Conservation (phyloP, 2,797 vertebrate species). For the Naso thynnoides region DNA sequence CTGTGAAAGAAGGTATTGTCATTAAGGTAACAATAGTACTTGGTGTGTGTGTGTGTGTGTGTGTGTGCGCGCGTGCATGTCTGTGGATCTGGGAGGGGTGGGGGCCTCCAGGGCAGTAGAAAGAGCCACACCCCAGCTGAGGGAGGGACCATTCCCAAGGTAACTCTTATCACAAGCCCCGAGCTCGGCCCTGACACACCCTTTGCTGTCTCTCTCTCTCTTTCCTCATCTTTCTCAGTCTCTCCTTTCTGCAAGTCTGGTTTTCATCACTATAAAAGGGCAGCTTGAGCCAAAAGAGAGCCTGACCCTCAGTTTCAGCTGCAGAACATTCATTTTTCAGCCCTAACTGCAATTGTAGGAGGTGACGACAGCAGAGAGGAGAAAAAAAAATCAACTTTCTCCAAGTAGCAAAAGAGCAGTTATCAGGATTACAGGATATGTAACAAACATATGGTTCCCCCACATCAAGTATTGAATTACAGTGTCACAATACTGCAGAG, state of each 20-base stretch:
- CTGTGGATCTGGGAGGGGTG: conserved; percentile 19
- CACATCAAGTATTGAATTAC: conserved; percentile 41
- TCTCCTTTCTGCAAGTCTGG: conserved; percentile 49
- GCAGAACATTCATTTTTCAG: conserved; percentile 23
- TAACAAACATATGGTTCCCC: conserved; percentile 57
- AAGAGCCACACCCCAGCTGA: conserved; percentile 72
- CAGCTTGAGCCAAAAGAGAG: conserved; percentile 46
- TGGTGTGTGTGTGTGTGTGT: conserved; percentile 33
- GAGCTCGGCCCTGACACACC: conserved; percentile 82
- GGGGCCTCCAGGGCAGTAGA: conserved; percentile 52
- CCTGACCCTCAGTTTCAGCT: conserved; percentile 22
- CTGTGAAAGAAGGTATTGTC: conserved; percentile 6
- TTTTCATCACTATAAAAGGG: conserved; percentile 71
- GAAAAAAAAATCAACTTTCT: conserved; percentile 61
- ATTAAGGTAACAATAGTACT: conserved; percentile 36
- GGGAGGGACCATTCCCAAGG: conserved; percentile 81
- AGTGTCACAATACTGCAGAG: conserved; percentile 15
- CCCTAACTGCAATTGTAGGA: conserved; percentile 47
- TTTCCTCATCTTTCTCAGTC: conserved; percentile 32
- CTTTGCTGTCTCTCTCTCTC: conserved; percentile 54
- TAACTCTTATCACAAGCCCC: conserved; percentile 77
- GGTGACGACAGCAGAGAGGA: conserved; percentile 23
- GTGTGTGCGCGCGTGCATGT: neutral
- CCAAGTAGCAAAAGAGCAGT: conserved; percentile 23
- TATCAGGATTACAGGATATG: conserved; percentile 47